A percentile compares a stretch with the other conserved stretches of the same genome.
Conservation (phyloP, 2,113 vertebrate genomes). For the Galeopterus variegatus region DNA sequence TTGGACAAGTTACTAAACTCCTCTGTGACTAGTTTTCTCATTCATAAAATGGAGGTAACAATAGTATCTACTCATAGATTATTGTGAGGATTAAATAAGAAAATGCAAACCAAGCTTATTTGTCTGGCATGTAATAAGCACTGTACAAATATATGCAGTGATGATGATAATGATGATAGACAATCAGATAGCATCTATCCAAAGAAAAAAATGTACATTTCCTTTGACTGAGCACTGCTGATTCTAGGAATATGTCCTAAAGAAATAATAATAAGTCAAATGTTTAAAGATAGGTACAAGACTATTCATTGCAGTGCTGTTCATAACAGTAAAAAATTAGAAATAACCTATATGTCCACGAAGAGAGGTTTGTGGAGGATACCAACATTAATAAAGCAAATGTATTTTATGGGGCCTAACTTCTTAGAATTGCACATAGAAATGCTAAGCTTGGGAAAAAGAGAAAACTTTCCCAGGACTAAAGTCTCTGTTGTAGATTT, state of each 20-base stretch:
- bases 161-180: neutral
- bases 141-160: neutral
- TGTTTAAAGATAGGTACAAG: neutral
- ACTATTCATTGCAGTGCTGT: neutral
- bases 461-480: too few species aligned
- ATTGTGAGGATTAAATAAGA: neutral
- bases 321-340: conserved; percentile 16
- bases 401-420: too few species aligned
- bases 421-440: too few species aligned
- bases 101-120: neutral
- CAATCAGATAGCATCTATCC: neutral
- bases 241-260: neutral
- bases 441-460: too few species aligned
- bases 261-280: neutral
- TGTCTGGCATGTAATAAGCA: neutral
- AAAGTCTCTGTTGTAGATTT: too few species aligned
- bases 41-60: neutral
- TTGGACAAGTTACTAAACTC: neutral
- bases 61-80: neutral
- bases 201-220: neutral
- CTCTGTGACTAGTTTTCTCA: neutral
- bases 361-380: neutral
- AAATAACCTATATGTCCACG: neutral
- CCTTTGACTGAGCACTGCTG: neutral
- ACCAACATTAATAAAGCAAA: too few species aligned